A percentile compares a stretch with the other conserved stretches of the same genome.
phyloP scores from a whole-genome alignment of 2,113 vertebrate genomes.

The Sterna hirundo region DNA sequence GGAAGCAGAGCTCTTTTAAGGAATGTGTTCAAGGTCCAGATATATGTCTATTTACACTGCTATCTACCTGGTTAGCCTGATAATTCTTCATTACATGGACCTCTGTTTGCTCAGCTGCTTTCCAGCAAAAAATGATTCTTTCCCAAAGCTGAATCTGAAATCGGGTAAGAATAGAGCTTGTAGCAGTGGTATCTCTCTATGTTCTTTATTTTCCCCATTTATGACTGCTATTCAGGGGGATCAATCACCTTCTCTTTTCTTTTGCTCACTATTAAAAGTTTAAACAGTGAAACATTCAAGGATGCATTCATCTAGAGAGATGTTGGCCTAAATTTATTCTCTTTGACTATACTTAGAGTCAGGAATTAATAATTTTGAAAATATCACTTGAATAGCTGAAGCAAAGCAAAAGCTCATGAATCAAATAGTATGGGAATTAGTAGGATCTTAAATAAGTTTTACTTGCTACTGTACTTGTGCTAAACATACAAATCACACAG shows the following conservation, averaged over 20 bases:
- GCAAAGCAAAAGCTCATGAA: background rate
- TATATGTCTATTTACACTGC: background rate
- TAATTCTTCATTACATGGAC: background rate
- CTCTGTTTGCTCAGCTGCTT: conserved; percentile 28
- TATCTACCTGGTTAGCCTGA: background rate
- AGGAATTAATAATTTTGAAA: background rate
- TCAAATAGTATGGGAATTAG: background rate
- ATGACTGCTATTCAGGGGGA: background rate
- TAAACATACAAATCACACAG: background rate
- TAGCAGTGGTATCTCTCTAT: background rate
- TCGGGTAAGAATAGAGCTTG: background rate
- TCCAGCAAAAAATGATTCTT: background rate
- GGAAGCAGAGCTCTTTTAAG: background rate
- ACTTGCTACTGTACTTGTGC: background rate
- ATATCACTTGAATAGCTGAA: background rate
- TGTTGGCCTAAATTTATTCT: background rate
- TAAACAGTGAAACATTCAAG: background rate
- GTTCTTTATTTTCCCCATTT: background rate
- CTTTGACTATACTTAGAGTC: background rate
- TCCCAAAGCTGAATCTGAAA: background rate
- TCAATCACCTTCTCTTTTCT: background rate
- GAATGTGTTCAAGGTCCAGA: background rate
- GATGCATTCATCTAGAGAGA: background rate
- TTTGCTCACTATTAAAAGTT: background rate
- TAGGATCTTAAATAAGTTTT: background rate